These are phyloP conservation scores for Eptatretus burgeri DNA, from an alignment of 2,113 vertebrate species.

Conservation along the genomic window DNA sequence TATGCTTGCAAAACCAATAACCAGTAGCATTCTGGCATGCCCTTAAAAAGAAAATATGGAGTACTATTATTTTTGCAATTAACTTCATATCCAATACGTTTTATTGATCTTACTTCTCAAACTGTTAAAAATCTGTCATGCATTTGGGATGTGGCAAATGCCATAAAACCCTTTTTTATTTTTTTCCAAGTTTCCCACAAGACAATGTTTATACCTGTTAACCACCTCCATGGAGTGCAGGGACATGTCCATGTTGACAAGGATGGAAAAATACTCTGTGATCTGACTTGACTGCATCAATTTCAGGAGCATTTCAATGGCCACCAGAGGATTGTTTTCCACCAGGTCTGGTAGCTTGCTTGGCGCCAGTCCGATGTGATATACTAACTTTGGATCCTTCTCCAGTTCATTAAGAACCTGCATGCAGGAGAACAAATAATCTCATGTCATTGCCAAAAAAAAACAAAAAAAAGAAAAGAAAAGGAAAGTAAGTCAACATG, in stretches of 20 bases:
- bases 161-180: no score
- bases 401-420: slow-evolving; percentile 81
- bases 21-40: no score
- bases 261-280: slow-evolving; percentile 83
- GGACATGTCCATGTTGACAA: slow-evolving; percentile 99
- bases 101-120: no score
- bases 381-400: slow-evolving; percentile 82
- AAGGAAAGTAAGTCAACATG: no score
- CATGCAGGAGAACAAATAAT: not conserved
- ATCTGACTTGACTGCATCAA: slow-evolving; percentile 98
- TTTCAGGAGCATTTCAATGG: slow-evolving; percentile 94
- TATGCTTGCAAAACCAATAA: no score
- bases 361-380: slow-evolving; percentile 73
- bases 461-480: no score
- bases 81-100: no score
- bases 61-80: no score
- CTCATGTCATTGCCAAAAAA: no score
- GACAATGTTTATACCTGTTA: slow-evolving; percentile 34
- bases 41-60: no score
- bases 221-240: slow-evolving; percentile 98
- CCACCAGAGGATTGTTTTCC: slow-evolving; percentile 90
- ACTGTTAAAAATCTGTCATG: no score
- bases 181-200: not conserved
- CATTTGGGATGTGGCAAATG: no score
- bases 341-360: slow-evolving; percentile 79